phyloP scores from a whole-genome alignment of 2,113 vertebrate genomes.

The Mobula hypostoma region DNA sequence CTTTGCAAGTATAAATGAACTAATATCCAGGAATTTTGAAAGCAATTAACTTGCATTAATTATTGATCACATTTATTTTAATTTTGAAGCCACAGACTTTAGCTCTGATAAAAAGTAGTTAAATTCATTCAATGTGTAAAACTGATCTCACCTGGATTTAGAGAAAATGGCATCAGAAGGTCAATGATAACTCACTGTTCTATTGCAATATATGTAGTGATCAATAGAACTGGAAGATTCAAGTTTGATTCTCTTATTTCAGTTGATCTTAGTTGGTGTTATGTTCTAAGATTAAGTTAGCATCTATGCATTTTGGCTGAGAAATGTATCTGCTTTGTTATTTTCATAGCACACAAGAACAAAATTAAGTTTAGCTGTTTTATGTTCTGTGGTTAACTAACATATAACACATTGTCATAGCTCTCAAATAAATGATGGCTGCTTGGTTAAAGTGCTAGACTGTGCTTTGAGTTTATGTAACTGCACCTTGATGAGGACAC shows the following conservation, averaged over 20 bases:
- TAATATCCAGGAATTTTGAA: background rate
- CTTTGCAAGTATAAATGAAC: background rate
- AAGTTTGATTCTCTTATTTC: background rate
- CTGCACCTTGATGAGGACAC: background rate
- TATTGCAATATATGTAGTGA: background rate
- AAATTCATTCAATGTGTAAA: background rate
- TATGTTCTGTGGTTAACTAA: background rate
- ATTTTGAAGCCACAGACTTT: too few relatives aligned
- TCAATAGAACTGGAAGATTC: background rate
- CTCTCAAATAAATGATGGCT: background rate
- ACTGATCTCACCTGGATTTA: background rate
- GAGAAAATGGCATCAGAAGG: background rate
- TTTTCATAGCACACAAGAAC: background rate
- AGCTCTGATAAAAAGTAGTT: background rate
- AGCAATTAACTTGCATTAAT: background rate
- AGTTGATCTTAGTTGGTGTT: background rate
- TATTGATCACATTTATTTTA: background rate
- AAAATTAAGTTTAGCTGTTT: background rate
- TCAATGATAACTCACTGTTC: background rate
- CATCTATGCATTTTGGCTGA: background rate
- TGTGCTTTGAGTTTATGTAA: background rate
- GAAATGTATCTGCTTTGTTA: background rate
- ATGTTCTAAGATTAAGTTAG: background rate
- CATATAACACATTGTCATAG: background rate
- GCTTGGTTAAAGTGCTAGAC: background rate